Evolutionary conservation across 2,888 invertebrate species (phyloP).

Genomic region (Steinernema scapterisci): DNA sequence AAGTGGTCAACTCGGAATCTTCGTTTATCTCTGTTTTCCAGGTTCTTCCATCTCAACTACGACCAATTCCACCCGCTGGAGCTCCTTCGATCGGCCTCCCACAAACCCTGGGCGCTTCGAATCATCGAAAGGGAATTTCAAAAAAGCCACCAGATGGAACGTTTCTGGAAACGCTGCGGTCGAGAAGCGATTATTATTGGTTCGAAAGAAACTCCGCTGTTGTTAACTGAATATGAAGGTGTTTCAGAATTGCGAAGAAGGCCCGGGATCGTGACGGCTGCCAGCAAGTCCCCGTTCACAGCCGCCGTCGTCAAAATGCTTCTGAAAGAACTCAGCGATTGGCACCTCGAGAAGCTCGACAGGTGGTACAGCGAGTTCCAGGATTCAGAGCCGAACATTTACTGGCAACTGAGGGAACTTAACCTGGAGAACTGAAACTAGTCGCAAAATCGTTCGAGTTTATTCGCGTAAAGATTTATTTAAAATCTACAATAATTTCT

Average conservation of each 20-base stretch:
- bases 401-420: background rate
- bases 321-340: background rate
- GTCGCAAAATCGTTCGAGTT: background rate
- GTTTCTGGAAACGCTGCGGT: background rate
- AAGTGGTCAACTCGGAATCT: background rate
- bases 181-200: background rate
- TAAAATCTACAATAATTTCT: background rate
- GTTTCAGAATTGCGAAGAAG: background rate
- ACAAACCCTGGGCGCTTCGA: background rate
- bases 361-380: background rate
- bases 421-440: background rate
- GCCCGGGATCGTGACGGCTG: background rate
- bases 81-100: background rate
- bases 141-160: background rate
- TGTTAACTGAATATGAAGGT: background rate
- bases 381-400: background rate
- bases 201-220: background rate
- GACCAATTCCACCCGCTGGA: background rate
- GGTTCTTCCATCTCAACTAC: background rate
- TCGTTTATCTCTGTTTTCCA: background rate
- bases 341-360: constrained; percentile 22
- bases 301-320: background rate
- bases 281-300: background rate
- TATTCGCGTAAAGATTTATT: constrained; percentile 4
- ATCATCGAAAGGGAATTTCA: background rate